These are phyloP conservation scores for Axea sp. DNA, from an alignment of 2,888 invertebrate genomes.

Conservation along the genomic window DNA sequence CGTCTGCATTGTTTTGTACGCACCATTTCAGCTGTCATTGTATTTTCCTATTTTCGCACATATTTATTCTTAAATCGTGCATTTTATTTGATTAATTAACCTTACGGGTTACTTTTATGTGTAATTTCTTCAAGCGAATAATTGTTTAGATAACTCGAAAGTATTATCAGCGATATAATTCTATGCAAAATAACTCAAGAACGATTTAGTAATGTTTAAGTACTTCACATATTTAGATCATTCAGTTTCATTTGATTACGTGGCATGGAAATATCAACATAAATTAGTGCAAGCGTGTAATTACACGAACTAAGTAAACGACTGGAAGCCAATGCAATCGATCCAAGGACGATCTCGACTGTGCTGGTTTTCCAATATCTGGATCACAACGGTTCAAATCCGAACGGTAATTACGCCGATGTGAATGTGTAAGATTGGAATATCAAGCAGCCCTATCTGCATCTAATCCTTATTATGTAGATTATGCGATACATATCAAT, in stretches of 20 bases:
- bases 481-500: slow-evolving; percentile 54
- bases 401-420: slow-evolving; percentile 33
- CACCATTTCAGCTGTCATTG: too few species aligned
- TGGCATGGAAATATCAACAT: slow-evolving; percentile 32
- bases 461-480: slow-evolving; percentile 53
- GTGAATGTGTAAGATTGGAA: slow-evolving; percentile 39
- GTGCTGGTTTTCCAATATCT: slow-evolving; percentile 42
- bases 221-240: slow-evolving; percentile 10
- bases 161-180: too few species aligned
- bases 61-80: too few species aligned
- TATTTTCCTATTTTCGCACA: too few species aligned
- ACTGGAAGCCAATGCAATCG: slow-evolving; percentile 39
- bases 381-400: slow-evolving; percentile 49
- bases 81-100: too few species aligned
- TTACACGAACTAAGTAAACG: slow-evolving; percentile 40
- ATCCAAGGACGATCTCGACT: slow-evolving; percentile 53
- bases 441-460: slow-evolving; percentile 48
- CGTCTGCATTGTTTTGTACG: too few species aligned
- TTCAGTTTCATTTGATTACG: slow-evolving; percentile 28
- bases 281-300: slow-evolving; percentile 29
- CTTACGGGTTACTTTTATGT: too few species aligned
- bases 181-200: too few species aligned
- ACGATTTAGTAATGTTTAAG: neutral
- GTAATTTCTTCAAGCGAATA: too few species aligned
- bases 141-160: too few species aligned